Conservation (phyloP, 2,113 vertebrate species). For the Neotragus moschatus region DNA sequence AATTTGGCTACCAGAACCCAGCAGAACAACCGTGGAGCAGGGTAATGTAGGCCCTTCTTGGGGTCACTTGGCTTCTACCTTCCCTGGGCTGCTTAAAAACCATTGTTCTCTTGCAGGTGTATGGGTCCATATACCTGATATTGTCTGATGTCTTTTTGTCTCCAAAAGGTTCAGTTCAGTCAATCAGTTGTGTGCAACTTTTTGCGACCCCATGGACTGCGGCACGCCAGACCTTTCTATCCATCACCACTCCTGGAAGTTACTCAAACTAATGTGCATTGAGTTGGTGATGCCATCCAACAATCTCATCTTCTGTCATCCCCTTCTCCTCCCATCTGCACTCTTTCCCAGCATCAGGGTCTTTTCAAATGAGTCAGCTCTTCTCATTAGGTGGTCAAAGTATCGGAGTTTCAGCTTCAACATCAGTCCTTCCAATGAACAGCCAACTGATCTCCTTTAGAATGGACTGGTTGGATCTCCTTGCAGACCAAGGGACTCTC, state of each 20-base stretch:
- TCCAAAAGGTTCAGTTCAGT: neutral
- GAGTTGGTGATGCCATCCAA: neutral
- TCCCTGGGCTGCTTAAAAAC: neutral
- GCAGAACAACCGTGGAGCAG: rapidly evolving
- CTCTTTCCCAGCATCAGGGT: neutral
- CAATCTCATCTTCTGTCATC: neutral
- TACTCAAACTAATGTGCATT: neutral
- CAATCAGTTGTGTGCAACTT: rapidly evolving
- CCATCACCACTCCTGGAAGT: neutral
- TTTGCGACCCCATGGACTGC: neutral
- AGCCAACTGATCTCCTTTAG: neutral
- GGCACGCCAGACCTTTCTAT: rapidly evolving
- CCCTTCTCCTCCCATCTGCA: neutral
- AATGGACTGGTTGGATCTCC: neutral
- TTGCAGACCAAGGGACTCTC: neutral
- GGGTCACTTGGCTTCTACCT: neutral
- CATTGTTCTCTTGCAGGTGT: neutral
- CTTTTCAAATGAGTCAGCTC: neutral
- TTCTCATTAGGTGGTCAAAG: neutral
- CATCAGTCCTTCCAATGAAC: neutral
- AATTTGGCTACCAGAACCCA: neutral
- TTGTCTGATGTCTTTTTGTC: neutral
- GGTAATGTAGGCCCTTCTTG: neutral
- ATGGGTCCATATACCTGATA: neutral
- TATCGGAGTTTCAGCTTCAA: neutral